These are phyloP conservation scores for Leptoclinus maculatus DNA, from an alignment of 2,797 vertebrate genomes.

Conservation along the genomic window DNA sequence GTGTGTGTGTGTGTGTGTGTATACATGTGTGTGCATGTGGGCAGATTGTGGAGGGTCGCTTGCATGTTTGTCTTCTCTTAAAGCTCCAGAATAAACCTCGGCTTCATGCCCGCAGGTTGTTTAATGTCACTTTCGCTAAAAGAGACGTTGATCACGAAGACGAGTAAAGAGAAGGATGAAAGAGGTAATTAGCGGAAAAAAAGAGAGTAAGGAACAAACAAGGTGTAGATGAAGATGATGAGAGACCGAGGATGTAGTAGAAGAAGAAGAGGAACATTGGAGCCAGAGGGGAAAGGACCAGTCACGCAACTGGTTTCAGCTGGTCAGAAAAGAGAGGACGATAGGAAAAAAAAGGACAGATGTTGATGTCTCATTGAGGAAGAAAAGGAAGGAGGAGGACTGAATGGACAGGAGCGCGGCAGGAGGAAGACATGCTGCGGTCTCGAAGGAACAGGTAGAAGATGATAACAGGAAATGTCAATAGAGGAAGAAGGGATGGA, in stretches of 20 bases:
- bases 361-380: constrained; percentile 19
- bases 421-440: constrained; percentile 17
- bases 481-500: constrained; percentile 35
- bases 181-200: constrained; percentile 5
- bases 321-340: constrained; percentile 2
- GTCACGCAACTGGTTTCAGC: neutral
- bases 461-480: constrained; percentile 56
- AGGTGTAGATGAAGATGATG: neutral
- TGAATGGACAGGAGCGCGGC: constrained; percentile 11
- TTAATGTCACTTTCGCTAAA: constrained; percentile 45
- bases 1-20: constrained; percentile 26
- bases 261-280: neutral
- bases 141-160: constrained; percentile 16
- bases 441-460: constrained; percentile 35
- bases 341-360: constrained; percentile 11
- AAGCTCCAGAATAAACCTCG: constrained; percentile 52
- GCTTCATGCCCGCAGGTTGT: constrained; percentile 47
- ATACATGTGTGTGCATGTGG: constrained; percentile 16
- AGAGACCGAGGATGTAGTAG: neutral
- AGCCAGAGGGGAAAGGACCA: constrained; percentile 23
- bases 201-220: neutral
- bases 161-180: constrained; percentile 6
- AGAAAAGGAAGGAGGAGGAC: neutral
- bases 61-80: constrained; percentile 52
- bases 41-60: constrained; percentile 44